Base-by-base conservation (phyloP, 1,140 invertebrate genomes). In the Parasteatoda tepidariorum region DNA sequence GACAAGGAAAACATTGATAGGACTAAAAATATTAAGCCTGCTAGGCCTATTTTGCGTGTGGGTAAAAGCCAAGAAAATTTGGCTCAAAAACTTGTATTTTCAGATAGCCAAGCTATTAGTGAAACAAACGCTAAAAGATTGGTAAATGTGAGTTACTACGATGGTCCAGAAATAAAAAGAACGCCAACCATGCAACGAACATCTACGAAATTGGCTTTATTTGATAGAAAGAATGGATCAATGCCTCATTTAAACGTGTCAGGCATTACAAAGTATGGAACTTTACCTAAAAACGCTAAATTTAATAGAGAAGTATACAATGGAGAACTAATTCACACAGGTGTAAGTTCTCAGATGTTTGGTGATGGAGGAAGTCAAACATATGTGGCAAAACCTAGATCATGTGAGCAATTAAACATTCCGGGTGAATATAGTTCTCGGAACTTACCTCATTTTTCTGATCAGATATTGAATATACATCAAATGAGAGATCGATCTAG, bases 161-260 rank as follows among this genome's bases (percentile, higher is more conserved):
- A 82, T 30, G 66, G 67, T 5, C 66, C 67, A 13, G 9, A 70
- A 24, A 30, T 70, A 2, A 82, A 82, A n/a, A 61, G 26, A 18
- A 59, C 67, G 11, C 41, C 76, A 6, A 41, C 18, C 13, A 70
- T 82, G 18, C 78, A 30, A 22, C 59, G 78, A 31, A 82, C 78
- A 0, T 82, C 78, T 2, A 82, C 78, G 7, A 82, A 82, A 38
- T 0, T 70, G 1, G 67, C 64, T 11, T n/a, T 82, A 34, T 28
- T 71, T 61, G 78, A 82, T 34, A 13, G 78, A 26, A 82, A 82
- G 48, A 82, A 82, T 48, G 78, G 54, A 0, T 82, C 78, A 6
- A 13, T 71, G 15, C 78, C 66, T 34, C 64, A 70, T 9, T 34
- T 82, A 24, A 82, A 82, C 33, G 18, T 82, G n/a, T 82, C 78